Evolutionary conservation across 2,113 vertebrate genomes (phyloP), one percentile per base, ranked within the genome.

Genomic region (Gymnobelideus leadbeateri): DNA sequence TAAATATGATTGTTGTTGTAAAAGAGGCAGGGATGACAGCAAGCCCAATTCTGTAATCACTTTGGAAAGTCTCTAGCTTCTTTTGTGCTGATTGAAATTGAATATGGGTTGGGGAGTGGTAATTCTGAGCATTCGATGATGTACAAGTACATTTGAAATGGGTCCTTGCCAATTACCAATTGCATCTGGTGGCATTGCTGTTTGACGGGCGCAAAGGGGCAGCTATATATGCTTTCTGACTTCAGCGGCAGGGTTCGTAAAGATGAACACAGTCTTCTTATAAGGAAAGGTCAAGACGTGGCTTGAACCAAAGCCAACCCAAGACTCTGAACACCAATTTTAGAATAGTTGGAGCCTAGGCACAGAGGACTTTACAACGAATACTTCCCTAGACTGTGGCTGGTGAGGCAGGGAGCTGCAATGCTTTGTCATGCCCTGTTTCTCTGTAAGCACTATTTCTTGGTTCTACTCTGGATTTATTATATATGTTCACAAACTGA

Each of bases 61-160:
- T 55, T 31, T 90, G 92, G 90, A 25, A 91, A 91, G 57, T 31
- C 84, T 97, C 91, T 94, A 94, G 77, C 50, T 68, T 47, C 92
- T 89, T 90, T 0, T 28, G 90, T 47, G 51, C 91, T 47, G 0
- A 0, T n/a, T 89, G 92, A 92, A 90, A 94, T 10, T 23, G 55
- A 24, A 89, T 92, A 84, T 31, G 89, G 23, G 47, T 89, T 46
- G n/a, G 51, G 54, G 12, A 68, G 61, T 51, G 91, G 51, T 51
- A 5, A 54, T 94, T 93, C 24, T 96, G 96, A 95, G 51, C 16
- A n/a, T 51, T 37, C 91, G 93, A 5, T 57, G 77, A 68, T 50
- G 68, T 89, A 84, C 53, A 92, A 94, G 91, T 54, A 53, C 90
- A 24, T 93, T 51, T 37, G 37, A 95, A 92, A 94, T 0, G 92